phyloP scores from a whole-genome alignment of 2,113 vertebrate species.

The Poecilia latipinna region DNA sequence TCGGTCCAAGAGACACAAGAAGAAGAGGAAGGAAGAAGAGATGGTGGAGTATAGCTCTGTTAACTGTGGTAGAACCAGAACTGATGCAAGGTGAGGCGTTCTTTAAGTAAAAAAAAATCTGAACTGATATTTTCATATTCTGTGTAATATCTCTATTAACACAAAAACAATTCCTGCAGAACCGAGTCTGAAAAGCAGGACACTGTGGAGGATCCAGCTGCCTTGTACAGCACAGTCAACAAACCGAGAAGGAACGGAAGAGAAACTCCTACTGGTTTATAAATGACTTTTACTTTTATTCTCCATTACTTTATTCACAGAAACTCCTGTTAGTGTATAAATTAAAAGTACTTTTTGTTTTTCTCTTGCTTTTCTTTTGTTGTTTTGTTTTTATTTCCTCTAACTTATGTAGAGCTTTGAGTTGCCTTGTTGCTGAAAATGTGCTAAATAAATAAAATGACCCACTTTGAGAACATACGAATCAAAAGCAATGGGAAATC shows the following conservation, averaged over 20 bases:
- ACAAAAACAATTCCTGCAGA: neutral
- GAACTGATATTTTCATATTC: neutral
- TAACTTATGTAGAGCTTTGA: too few relatives aligned
- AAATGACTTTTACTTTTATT: too few relatives aligned
- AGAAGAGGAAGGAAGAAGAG: neutral
- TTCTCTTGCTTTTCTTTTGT: too few relatives aligned
- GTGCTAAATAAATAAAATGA: too few relatives aligned
- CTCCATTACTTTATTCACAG: too few relatives aligned
- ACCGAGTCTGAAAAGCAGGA: neutral
- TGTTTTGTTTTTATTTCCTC: too few relatives aligned
- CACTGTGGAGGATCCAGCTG: neutral
- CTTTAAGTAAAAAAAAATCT: neutral
- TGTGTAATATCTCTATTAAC: neutral
- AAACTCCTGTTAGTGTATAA: too few relatives aligned
- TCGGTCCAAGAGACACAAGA: neutral
- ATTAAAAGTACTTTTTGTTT: too few relatives aligned
- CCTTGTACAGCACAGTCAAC: conserved; percentile 30
- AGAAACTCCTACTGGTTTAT: too few relatives aligned
- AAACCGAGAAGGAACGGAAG: neutral
- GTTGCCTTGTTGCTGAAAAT: too few relatives aligned
- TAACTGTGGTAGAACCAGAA: neutral
- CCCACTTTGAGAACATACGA: too few relatives aligned
- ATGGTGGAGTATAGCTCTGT: neutral
- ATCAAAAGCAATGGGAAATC: too few relatives aligned
- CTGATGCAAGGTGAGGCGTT: neutral